A percentile compares a stretch with the other conserved stretches of the same genome.
phyloP scores from a whole-genome alignment of 2,888 invertebrate genomes.

The Drosophila engyochracea region DNA sequence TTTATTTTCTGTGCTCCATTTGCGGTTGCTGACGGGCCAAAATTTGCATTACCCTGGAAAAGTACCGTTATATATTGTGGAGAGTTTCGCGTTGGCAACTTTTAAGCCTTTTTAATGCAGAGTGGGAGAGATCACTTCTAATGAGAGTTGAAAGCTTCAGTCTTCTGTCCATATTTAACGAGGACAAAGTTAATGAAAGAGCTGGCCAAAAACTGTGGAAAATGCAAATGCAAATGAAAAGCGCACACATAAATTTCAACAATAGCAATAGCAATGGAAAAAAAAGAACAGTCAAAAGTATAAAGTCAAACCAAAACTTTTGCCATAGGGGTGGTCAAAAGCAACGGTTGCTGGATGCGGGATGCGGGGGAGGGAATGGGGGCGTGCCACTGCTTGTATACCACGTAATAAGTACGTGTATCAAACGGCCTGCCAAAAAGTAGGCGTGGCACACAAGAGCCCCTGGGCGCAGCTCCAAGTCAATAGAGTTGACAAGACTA shows the following conservation, averaged over 20 bases:
- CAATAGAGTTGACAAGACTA: constrained; percentile 56
- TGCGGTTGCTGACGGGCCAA: constrained; percentile 16
- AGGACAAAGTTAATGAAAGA: constrained; percentile 55
- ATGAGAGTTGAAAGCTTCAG: constrained; percentile 41
- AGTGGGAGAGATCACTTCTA: constrained; percentile 41
- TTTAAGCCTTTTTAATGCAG: constrained; percentile 71
- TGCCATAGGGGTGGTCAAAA: not conserved
- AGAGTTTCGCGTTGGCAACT: constrained; percentile 51
- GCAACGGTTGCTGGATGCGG: not conserved
- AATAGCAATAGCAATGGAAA: constrained; percentile 12
- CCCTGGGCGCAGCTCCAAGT: constrained; percentile 11
- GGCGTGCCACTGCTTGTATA: constrained; percentile 31
- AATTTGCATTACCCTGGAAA: constrained; percentile 42
- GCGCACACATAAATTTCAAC: constrained; percentile 13
- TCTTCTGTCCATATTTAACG: constrained; percentile 24
- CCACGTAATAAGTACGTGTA: constrained; percentile 49
- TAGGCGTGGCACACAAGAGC: constrained; percentile 11
- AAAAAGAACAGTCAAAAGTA: constrained; percentile 9
- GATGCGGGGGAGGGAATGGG: not conserved
- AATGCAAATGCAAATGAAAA: constrained; percentile 62
- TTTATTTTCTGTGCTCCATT: constrained; percentile 28
- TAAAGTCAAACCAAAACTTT: constrained; percentile 46
- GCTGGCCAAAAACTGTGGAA: constrained; percentile 18
- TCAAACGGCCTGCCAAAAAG: constrained; percentile 33
- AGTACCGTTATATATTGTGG: constrained; percentile 30